Evolutionary conservation across 2,113 vertebrate genomes (phyloP), one percentile per base, ranked within the genome.

Genomic region (Syngnathoides biaculeatus): DNA sequence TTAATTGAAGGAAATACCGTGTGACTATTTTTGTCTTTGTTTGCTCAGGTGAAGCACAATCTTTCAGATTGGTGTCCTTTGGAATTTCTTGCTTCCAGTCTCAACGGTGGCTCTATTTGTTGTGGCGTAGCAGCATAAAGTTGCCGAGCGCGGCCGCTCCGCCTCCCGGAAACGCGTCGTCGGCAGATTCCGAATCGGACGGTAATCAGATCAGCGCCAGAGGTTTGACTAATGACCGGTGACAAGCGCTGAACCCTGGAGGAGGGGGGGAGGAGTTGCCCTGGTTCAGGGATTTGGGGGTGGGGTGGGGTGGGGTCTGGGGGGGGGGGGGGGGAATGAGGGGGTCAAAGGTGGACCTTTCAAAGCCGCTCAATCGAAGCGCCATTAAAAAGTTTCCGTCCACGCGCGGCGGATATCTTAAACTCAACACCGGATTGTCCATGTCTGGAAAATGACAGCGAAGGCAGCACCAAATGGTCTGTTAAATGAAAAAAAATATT

Each of bases 171-270:
- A 87, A 84, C 79, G 84, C 84, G 81, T 81, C 75, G 89, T 88
- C 71, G 69, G 84, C 86, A 81, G 63, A 86, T 81, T 72, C 78
- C 67, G 86, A 87, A 88, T 80, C 85, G 87, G 79, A 70, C 70
- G 69, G 74, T 91, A 89, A 90, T 90, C 88, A 89, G 88, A 90
- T 90, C 84, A 89, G 82, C 67, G 84, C 5, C 43, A 68, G 79
- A 81, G 61, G 73, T 84, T 86, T 87, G 89, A 90, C 90, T 88
- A 91, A 91, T 88, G 88, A 88, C 86, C 83, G 79, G 74, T 78
- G 89, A 89, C 89, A 86, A 71, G 73, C 85, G 75, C 79, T 80
- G 83, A 84, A 81, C 83, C 76, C 82, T 74, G 77, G 82, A 88
- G 87, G 85, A 79, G 84, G 74, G 13, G 38, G 79, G 86, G 75